A percentile compares a stretch with the other conserved stretches of the same genome.
phyloP scores from a whole-genome alignment of 2,888 invertebrate genomes.

The Trilocha varians region DNA sequence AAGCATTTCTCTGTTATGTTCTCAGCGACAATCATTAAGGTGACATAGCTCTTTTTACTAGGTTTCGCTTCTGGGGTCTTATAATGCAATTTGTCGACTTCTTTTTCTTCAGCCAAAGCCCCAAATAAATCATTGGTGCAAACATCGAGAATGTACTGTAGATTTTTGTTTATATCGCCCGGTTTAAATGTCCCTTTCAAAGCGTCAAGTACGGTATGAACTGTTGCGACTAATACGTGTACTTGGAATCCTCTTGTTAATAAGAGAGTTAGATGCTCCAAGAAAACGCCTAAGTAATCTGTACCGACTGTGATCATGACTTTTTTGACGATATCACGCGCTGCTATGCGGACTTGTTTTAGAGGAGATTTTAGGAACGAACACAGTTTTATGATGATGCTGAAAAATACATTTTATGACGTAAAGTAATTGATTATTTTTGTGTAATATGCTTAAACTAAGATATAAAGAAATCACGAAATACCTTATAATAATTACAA shows the following conservation, averaged over 20 bases:
- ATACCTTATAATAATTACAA: too few relatives aligned
- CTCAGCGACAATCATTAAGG: constrained; percentile 85
- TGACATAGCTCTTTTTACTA: constrained; percentile 88
- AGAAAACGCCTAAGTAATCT: constrained; percentile 81
- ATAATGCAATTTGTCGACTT: constrained; percentile 85
- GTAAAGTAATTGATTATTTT: too few relatives aligned
- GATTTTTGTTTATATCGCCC: constrained; percentile 84
- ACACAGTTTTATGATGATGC: constrained; percentile 90
- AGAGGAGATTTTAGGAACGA: constrained; percentile 91
- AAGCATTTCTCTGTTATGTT: constrained; percentile 84
- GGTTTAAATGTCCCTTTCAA: constrained; percentile 80
- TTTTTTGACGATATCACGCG: constrained; percentile 93
- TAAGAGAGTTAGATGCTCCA: constrained; percentile 85
- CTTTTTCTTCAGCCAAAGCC: constrained; percentile 90
- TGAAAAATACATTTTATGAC: constrained; percentile 37
- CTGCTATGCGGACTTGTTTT: constrained; percentile 86
- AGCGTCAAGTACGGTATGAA: constrained; percentile 85
- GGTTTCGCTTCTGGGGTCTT: constrained; percentile 88
- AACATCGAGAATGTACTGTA: constrained; percentile 85
- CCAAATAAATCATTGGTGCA: constrained; percentile 93
- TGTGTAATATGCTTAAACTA: too few relatives aligned
- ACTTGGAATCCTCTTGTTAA: constrained; percentile 93
- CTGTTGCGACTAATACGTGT: constrained; percentile 92
- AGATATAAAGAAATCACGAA: too few relatives aligned
- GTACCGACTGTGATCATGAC: constrained; percentile 91